Evolutionary conservation across 2,888 invertebrate species (phyloP), one percentile per base, ranked within the genome.

Genomic region (Campoplex capitator): DNA sequence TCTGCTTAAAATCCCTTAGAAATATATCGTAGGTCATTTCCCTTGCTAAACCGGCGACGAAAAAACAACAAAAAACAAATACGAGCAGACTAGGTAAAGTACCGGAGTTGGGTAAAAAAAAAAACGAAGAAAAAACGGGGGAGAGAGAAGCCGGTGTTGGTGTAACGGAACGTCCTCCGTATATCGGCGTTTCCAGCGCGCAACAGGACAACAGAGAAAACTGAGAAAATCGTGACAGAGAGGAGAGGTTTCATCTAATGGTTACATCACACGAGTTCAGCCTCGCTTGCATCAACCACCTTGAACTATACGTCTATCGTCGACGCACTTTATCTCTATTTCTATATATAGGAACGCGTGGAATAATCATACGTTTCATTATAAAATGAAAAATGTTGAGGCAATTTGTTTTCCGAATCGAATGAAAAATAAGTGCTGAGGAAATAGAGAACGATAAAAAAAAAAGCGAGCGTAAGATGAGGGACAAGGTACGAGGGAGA

Each of bases 1-100:
- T 77, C 89, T 88, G 88, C 91, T 89, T 92, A 92, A 93, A 93
- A 92, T 90, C 92, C 93, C 93, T 93, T 93, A 93, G 92, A 93
- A 93, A 93, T 93, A 93, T 93, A 93, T 93, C 93, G 93, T 92
- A 93, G 93, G 93, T 93, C 92, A 93, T 93, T 93, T 93, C 93
- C 93, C 93, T 93, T 93, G 93, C 93, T 93, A 93, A 93, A 93
- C 91, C 93, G 91, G 91, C 90, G 90, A 89, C 90, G 77, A 73
- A 90, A 92, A 92, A 91, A 89, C 89, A 75, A 70, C 91, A 92
- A 92, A 92, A 83, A 73, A 83, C 65, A 74, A 75, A 85, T 80
- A 79, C 81, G 32, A 78, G n/a, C 68, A 18, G 48, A 54, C 75
- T 32, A 23, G 81, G 70, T 28, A 48, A 70, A 87, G 84, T 82